Evolutionary conservation across 1,140 invertebrate species (phyloP), one percentile per base, ranked within the genome.

Genomic region (Drosophila subpulchrella): DNA sequence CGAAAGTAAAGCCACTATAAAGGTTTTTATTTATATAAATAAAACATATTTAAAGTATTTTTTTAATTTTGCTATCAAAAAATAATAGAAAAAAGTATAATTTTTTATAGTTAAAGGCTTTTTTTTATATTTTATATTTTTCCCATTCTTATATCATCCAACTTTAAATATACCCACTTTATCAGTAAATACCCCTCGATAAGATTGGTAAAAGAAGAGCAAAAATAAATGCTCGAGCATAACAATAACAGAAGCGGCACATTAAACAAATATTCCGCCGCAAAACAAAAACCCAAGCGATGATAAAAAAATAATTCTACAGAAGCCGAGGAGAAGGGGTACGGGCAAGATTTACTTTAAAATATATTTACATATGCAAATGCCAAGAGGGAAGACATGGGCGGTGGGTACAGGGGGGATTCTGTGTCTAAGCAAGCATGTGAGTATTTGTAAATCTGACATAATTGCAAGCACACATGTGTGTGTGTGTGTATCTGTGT

Each of bases 371-470:
- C 58, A 73, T 81, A 81, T 77, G 75, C 63, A 75, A 76, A 79
- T 79, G 59, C 44, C 34, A 58, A 53, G 41, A 24, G 46, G 34
- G 44, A 46, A 53, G 58, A 58, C 67, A 20, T 12, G 32, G 36
- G 34, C 4, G 17, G 10, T 30, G 10, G 4, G 15, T 13, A 10
- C 30, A 17, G 27, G 34, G 48, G 47, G 13, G 39, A 10, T 44
- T 10, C 46, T 68, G 71, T 66, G 58, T 71, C 61, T 84, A 73
- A 73, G 74, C 75, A 81, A 71, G 59, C 62, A 58, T 81, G 56
- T 58, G 50, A 81, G 75, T 71, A 74, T 81, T 78, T 70, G 74
- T 60, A 81, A 85, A 78, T 82, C 75, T 65, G 78, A 75, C 75
- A 78, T 78, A 78, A 81, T 75, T 86, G 63, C 62, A 71, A 59